These are phyloP conservation scores for Stichopus horrens DNA, from an alignment of 53 echinoderm and acorn worm species.

Conservation along the genomic window DNA sequence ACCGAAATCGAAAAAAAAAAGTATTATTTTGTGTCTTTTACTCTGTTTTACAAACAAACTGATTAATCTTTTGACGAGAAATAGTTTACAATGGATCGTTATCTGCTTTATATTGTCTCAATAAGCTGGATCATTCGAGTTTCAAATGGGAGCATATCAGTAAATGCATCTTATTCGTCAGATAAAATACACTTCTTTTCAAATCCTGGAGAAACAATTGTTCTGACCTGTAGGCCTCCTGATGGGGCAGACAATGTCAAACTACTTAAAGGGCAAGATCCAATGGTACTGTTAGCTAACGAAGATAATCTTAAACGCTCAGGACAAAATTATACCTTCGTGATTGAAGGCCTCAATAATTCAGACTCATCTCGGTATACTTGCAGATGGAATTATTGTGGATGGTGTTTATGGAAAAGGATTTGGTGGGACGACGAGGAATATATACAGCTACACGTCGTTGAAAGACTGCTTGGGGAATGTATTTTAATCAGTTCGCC, in stretches of 20 bases:
- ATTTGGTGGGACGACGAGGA: neutral
- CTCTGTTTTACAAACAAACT: too few relatives aligned
- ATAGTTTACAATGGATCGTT: neutral
- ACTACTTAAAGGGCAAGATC: neutral
- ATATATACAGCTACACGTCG: neutral
- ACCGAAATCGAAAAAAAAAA: too few relatives aligned
- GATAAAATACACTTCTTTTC: neutral
- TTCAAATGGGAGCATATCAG: neutral
- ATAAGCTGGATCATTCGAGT: neutral
- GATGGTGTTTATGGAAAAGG: neutral
- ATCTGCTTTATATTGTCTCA: neutral
- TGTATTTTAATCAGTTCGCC: neutral
- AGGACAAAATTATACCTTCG: neutral
- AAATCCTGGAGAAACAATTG: neutral
- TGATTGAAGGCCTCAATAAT: neutral
- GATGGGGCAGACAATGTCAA: neutral
- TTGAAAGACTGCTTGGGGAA: neutral
- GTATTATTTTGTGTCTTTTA: too few relatives aligned
- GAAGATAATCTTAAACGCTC: neutral
- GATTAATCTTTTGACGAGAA: too few relatives aligned
- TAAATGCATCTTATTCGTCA: neutral
- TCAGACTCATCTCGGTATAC: neutral
- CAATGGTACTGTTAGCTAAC: neutral
- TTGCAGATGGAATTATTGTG: neutral
- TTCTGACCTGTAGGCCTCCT: neutral